Conservation (phyloP, 1,140 invertebrate species). For the Lasioglossum baleicum region DNA sequence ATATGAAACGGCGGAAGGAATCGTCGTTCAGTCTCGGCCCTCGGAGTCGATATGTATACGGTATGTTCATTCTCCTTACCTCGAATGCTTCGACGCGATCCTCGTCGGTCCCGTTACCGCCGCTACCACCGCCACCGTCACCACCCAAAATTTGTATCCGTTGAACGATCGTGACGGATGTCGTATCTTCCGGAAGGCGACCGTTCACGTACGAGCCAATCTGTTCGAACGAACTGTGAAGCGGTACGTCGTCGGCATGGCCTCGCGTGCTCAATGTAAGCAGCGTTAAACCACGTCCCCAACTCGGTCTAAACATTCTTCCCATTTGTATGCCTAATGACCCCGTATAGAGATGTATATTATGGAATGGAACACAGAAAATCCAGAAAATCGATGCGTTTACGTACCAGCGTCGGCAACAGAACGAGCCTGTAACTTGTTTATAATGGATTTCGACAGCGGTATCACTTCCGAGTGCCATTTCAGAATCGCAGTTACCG, state of each 20-base stretch:
- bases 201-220: conserved; percentile 70
- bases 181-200: conserved; percentile 63
- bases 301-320: conserved; percentile 87
- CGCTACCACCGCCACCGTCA: too few species aligned
- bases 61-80: conserved; percentile 47
- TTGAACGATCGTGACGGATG: conserved; percentile 75
- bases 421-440: conserved; percentile 79
- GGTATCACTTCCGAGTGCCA: conserved; percentile 77
- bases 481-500: conserved; percentile 73
- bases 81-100: conserved; percentile 67
- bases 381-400: too few species aligned
- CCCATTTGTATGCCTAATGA: conserved; percentile 80
- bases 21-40: too few species aligned
- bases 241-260: conserved; percentile 68
- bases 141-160: conserved; percentile 73
- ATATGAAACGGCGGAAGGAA: neutral
- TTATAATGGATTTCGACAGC: conserved; percentile 75
- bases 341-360: too few species aligned
- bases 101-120: conserved; percentile 54
- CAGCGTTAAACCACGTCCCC: conserved; percentile 85
- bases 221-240: conserved; percentile 68
- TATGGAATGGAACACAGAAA: too few species aligned
- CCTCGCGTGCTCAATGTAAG: conserved; percentile 77
- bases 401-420: conserved; percentile 82
- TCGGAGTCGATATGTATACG: too few species aligned